Conservation (phyloP, 2,797 vertebrate species). For the Aulostomus chinensis region DNA sequence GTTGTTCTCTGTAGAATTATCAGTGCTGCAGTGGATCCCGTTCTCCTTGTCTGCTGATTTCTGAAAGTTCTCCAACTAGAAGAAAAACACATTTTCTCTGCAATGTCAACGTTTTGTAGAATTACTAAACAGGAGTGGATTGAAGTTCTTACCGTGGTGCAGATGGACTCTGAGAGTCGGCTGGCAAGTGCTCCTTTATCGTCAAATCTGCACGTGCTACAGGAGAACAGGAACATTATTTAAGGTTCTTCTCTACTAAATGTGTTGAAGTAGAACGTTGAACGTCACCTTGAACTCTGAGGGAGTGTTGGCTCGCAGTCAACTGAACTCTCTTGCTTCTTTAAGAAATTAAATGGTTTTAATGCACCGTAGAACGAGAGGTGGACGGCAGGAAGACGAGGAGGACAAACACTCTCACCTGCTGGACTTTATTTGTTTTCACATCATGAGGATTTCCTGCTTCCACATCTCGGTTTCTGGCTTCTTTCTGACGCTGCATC, state of each 20-base stretch:
- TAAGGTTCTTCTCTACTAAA: not conserved
- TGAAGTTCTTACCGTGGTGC: constrained; percentile 64
- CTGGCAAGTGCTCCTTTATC: constrained; percentile 44
- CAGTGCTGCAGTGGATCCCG: constrained; percentile 54
- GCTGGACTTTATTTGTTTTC: constrained; percentile 16
- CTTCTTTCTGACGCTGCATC: constrained; percentile 49
- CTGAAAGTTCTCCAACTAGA: constrained; percentile 67
- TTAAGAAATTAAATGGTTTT: constrained; percentile 5
- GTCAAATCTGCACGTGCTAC: constrained; percentile 64
- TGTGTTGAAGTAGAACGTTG: not conserved
- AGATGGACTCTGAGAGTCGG: constrained; percentile 66
- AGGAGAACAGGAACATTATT: constrained; percentile 10
- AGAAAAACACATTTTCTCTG: constrained; percentile 13
- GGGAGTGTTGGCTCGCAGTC: constrained; percentile 69
- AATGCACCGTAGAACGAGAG: no score
- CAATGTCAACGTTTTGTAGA: not conserved
- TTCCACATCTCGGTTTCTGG: constrained; percentile 21
- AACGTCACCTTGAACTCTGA: constrained; percentile 66
- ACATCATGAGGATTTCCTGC: constrained; percentile 22
- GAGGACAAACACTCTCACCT: constrained; percentile 61
- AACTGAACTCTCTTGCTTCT: constrained; percentile 54
- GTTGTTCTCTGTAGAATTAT: constrained; percentile 38
- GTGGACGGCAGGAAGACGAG: no score
- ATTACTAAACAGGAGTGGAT: not conserved
- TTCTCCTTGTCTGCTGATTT: constrained; percentile 50